Evolutionary conservation across 2,797 vertebrate genomes (phyloP), one percentile per base, ranked within the genome.

Genomic region (Microtus californicus): DNA sequence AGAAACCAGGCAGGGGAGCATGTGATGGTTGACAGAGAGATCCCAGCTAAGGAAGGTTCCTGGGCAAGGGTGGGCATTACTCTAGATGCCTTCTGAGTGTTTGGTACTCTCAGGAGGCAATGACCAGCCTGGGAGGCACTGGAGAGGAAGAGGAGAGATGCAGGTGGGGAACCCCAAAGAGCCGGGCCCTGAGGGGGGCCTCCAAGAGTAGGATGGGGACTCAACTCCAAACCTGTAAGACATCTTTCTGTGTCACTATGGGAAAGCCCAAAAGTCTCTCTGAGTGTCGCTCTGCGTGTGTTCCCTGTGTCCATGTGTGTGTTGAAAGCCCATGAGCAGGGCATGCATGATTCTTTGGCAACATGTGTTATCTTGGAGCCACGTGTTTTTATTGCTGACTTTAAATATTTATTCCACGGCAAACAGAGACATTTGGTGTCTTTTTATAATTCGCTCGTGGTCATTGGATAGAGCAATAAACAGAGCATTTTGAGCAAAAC

Each of bases 391-490:
- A 98, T 98, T 98, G 98, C 98, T 98, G 98, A 98, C 98, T 98
- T 98, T 97, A 98, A 98, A 97, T 98, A 98, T 98, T 98, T 98
- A 97, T 96, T 98, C 98, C 97, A 98, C 94, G 97, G 97, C 98
- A 98, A 97, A 97, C 97, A 96, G 95, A 97, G 98, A 97, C 97
- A 98, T 98, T 97, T 96, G 98, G 96, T 97, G 96, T 98, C 98
- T 98, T 98, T 98, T 98, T 97, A 98, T 98, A 98, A 98, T 98
- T 97, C 97, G 98, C 97, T 98, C 98, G 90, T 98, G 98, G 98
- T 98, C 97, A 97, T 98, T 98, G 98, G 98, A 98, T 98, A 98
- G 98, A 98, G 98, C 98, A 98, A 98, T 98, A 98, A 98, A 98
- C 95, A 95, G 97, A 98, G 98, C 98, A 98, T 98, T 98, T 98